Conservation (phyloP, 2,888 invertebrate genomes). For the Gortyna flavago region DNA sequence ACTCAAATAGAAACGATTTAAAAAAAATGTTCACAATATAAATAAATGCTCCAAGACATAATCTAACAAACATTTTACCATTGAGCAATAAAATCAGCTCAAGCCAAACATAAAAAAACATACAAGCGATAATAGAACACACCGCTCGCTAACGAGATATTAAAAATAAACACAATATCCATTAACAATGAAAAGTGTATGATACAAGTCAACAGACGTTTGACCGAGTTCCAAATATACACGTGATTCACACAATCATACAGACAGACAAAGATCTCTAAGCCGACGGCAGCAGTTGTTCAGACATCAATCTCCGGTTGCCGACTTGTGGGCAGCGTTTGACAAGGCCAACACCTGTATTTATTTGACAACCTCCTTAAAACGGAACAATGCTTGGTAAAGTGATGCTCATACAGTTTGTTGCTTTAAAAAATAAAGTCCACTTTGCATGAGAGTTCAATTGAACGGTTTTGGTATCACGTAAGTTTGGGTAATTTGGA, state of each 20-base stretch:
- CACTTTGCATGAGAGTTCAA: slow-evolving; percentile 64
- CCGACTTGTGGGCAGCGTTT: slow-evolving; percentile 75
- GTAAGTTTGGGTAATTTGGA: slow-evolving; percentile 80
- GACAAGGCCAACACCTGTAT: slow-evolving; percentile 75
- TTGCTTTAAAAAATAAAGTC: slow-evolving; percentile 60
- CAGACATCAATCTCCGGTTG: slow-evolving; percentile 71
- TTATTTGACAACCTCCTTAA: slow-evolving; percentile 71
- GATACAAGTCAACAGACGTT: slow-evolving; percentile 67
- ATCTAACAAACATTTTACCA: slow-evolving; percentile 61
- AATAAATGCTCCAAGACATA: slow-evolving; percentile 53
- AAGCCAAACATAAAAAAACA: slow-evolving; percentile 54
- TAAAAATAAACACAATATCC: slow-evolving; percentile 67
- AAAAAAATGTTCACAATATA: slow-evolving; percentile 45
- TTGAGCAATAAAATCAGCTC: slow-evolving; percentile 60
- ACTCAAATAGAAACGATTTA: slow-evolving; percentile 46
- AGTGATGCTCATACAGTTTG: slow-evolving; percentile 59
- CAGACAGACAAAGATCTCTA: slow-evolving; percentile 72
- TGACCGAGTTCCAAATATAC: slow-evolving; percentile 79
- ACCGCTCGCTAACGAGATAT: slow-evolving; percentile 61
- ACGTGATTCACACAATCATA: slow-evolving; percentile 73
- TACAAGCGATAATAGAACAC: slow-evolving; percentile 54
- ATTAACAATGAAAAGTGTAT: slow-evolving; percentile 69
- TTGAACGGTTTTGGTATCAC: slow-evolving; percentile 71
- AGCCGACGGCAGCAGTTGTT: slow-evolving; percentile 74
- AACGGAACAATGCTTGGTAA: slow-evolving; percentile 60